A percentile compares a stretch with the other conserved stretches of the same genome.
Evolutionary conservation across 1,140 invertebrate species (phyloP).

Genomic region (Zaprionus capensis): DNA sequence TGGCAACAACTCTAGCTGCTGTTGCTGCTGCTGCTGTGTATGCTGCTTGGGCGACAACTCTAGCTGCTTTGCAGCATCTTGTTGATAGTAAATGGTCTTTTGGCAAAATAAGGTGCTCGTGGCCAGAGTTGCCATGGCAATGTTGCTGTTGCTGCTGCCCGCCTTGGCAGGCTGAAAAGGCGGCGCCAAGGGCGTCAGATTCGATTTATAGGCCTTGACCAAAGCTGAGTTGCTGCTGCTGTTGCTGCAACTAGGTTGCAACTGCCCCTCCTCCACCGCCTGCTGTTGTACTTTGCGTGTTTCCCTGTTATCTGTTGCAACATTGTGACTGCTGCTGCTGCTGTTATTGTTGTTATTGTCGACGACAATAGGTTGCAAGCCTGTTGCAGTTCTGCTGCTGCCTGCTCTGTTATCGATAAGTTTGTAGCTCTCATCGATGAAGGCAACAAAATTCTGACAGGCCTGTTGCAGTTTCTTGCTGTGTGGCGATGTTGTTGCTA

Average conservation of each 20-base stretch:
- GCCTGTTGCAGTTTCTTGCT: constrained; percentile 41
- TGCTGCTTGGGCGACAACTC: constrained; percentile 60
- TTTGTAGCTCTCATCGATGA: constrained; percentile 77
- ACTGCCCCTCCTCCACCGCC: constrained; percentile 14
- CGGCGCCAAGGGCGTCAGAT: constrained; percentile 75
- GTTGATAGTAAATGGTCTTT: constrained; percentile 76
- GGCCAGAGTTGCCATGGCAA: constrained; percentile 32
- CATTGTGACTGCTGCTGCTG: background rate
- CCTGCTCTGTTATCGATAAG: constrained; percentile 55
- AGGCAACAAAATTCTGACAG: constrained; percentile 69
- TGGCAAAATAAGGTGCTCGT: constrained; percentile 56
- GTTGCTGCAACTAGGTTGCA: constrained; percentile 8
- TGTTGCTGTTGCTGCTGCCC: constrained; percentile 38
- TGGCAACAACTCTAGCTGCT: constrained; percentile 53
- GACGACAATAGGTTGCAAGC: constrained; percentile 1
- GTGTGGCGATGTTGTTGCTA: background rate
- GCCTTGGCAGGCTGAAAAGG: constrained; percentile 72
- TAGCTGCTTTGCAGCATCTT: constrained; percentile 59
- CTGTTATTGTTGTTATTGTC: constrained; percentile 4
- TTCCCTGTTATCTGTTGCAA: constrained; percentile 60
- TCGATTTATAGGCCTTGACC: constrained; percentile 77
- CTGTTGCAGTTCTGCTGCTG: background rate
- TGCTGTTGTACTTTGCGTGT: constrained; percentile 36
- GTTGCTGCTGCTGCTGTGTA: constrained; percentile 53
- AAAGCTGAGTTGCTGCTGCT: constrained; percentile 37